Evolutionary conservation across 30 jellyfish, hydroid and myxozoan genomes (phyloP).

Genomic region (Mastigias papua): DNA sequence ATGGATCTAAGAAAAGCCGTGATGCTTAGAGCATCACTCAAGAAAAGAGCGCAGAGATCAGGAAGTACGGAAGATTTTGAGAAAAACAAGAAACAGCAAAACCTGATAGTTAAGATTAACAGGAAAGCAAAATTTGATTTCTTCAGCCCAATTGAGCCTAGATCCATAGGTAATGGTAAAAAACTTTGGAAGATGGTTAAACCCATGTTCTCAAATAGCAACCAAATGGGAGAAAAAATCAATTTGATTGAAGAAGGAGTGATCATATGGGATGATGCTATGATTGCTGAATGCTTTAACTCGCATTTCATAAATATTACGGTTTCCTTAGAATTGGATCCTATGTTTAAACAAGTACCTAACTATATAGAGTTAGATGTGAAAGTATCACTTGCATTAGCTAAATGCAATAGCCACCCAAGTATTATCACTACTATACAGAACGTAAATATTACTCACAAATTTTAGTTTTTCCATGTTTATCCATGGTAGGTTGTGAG

Average conservation of each 20-base stretch:
- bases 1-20: neutral
- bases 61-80: slow-evolving; percentile 6
- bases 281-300: slow-evolving; percentile 6
- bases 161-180: slow-evolving; percentile 33
- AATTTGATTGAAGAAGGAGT: slow-evolving; percentile 20
- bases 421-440: neutral
- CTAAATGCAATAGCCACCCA: slow-evolving; percentile 13
- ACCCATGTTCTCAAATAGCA: slow-evolving; percentile 6
- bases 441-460: neutral
- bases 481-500: slow-evolving; percentile 46
- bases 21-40: neutral
- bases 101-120: slow-evolving; percentile 6
- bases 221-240: slow-evolving; percentile 40
- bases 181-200: slow-evolving; percentile 40
- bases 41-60: neutral
- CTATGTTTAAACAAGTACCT: neutral
- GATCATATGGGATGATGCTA: slow-evolving; percentile 7
- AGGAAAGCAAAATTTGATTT: slow-evolving; percentile 16
- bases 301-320: slow-evolving; percentile 3
- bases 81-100: slow-evolving; percentile 10
- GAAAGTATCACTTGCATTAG: slow-evolving; percentile 6
- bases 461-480: neutral
- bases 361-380: slow-evolving; percentile 1
- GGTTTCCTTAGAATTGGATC: slow-evolving; percentile 15
- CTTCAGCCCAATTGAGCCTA: slow-evolving; percentile 27